Evolutionary conservation across 1,140 invertebrate genomes (phyloP).

Genomic region (Condylostylus longicornis): DNA sequence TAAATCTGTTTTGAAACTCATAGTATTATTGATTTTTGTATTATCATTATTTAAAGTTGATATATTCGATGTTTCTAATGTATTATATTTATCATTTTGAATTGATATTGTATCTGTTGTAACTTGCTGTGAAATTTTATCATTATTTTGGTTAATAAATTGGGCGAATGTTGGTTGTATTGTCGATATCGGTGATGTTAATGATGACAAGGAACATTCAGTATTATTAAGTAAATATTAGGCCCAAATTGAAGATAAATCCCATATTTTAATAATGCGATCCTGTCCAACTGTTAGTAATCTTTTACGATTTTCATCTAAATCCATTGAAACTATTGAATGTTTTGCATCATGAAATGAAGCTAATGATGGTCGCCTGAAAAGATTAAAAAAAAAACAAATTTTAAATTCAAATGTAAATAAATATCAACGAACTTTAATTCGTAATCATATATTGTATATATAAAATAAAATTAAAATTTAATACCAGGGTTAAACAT

Average conservation of each 20-base stretch:
- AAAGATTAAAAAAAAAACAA: slow-evolving; percentile 23
- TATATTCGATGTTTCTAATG: too few relatives aligned
- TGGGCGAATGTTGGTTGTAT: not conserved
- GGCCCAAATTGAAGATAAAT: slow-evolving; percentile 30
- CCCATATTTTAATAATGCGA: slow-evolving; percentile 81
- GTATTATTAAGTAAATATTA: slow-evolving; percentile 12
- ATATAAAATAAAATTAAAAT: not conserved
- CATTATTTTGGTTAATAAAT: too few relatives aligned
- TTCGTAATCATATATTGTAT: not conserved
- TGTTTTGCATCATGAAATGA: slow-evolving; percentile 93
- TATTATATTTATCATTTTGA: too few relatives aligned
- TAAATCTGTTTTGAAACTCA: too few relatives aligned
- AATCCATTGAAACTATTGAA: slow-evolving; percentile 69
- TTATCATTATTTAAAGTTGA: too few relatives aligned
- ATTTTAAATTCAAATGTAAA: slow-evolving; percentile 1
- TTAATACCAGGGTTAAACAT: not conserved
- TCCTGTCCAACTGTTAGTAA: slow-evolving; percentile 89
- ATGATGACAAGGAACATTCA: not conserved
- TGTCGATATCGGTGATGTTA: not conserved
- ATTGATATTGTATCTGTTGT: too few relatives aligned
- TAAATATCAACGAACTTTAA: too few relatives aligned
- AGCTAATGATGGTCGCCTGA: slow-evolving; percentile 74
- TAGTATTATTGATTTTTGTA: too few relatives aligned
- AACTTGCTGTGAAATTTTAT: too few relatives aligned
- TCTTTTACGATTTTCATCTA: slow-evolving; percentile 72